Evolutionary conservation across 2,888 invertebrate genomes (phyloP).

Genomic region (Cephus pulcher): DNA sequence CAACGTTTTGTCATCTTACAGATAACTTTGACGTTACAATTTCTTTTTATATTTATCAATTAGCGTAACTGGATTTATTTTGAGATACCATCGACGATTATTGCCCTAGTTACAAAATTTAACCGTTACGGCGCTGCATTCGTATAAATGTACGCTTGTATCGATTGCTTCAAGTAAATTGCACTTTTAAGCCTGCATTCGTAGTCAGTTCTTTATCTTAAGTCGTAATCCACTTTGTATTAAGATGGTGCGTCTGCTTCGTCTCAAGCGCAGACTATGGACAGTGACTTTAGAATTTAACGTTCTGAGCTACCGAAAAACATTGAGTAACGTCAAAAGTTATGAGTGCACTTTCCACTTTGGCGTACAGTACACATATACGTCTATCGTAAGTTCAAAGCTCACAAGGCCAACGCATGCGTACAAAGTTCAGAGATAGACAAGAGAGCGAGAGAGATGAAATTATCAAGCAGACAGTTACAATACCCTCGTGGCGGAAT

Average conservation of each 20-base stretch:
- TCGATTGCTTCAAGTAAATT: neutral
- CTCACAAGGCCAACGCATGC: neutral
- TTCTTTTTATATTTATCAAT: neutral
- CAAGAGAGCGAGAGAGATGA: neutral
- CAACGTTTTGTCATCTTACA: neutral
- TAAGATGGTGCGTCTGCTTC: too few species aligned
- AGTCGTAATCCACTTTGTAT: too few species aligned
- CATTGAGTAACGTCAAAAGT: neutral
- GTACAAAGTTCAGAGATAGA: neutral
- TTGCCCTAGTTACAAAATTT: neutral
- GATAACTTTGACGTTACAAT: neutral
- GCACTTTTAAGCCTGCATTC: neutral
- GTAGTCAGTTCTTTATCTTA: too few species aligned
- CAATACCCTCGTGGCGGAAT: neutral
- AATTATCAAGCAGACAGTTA: neutral
- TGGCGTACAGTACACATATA: neutral
- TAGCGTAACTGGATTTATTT: neutral
- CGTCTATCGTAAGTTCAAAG: neutral
- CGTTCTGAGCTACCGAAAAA: neutral
- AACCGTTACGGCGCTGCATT: neutral
- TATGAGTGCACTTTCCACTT: neutral
- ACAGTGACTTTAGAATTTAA: neutral
- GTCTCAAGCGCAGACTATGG: too few species aligned
- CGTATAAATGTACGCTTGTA: neutral
- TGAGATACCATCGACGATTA: neutral